Evolutionary conservation across 2,113 vertebrate genomes (phyloP), one percentile per base, ranked within the genome.

Genomic region (Podarcis raffonei): DNA sequence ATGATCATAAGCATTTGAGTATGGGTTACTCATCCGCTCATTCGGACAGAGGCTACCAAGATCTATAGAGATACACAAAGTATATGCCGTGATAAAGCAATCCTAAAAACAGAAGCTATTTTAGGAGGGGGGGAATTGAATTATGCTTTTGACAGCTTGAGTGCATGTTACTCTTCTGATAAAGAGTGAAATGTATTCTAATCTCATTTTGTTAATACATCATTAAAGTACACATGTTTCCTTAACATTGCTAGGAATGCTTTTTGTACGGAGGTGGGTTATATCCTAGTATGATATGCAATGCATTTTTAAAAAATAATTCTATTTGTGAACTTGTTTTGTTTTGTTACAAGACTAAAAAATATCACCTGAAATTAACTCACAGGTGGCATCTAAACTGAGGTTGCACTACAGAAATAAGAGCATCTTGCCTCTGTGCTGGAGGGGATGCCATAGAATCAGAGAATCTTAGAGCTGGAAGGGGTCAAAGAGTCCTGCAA

Each of bases 201-300:
- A 81, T 81, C 27, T 53, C 27, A 84, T 84, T 84, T 71, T 84
- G 82, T n/a, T 71, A 83, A 25, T 83, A 84, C 11, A 39, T 69
- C 48, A 72, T 48, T 84, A 42, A 84, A 71, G 66, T 71, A 71
- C 66, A 12, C 68, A 83, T 22, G 37, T 57, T 8, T 68, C 39
- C 16, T 27, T 68, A 27, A 48, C 23, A 68, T 42, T 39, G 68
- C 25, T 39, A 35, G 12, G 12, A 83, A 83, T 68, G 37, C 35
- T 83, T 82, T 84, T 27, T 84, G 39, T 84, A 12, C 15, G 48
- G 66, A 84, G 48, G 68, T 72, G 22, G 13, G 53, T 72, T 72
- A 72, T 53, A 53, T 16, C 25, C 4, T 53, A 32, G 18, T 20
- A 53, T 68, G 37, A 42, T 32, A 71, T 53, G 48, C 9, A 23